These are phyloP conservation scores for Sphenodon punctatus DNA, from an alignment of 2,797 vertebrate species.

Conservation along the genomic window DNA sequence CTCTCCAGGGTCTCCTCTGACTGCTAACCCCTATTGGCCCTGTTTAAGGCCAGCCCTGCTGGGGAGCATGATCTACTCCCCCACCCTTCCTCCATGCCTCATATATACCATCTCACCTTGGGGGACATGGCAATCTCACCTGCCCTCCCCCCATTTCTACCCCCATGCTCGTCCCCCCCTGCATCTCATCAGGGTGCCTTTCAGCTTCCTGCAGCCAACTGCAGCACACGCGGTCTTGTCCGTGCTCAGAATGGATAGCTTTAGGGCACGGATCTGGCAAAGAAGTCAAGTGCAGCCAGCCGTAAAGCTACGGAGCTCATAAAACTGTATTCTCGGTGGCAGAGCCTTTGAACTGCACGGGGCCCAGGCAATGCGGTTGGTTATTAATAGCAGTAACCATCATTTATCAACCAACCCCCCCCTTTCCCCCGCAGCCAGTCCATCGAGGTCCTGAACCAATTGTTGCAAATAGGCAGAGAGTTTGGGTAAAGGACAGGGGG, in stretches of 20 bases:
- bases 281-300: neutral
- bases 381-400: neutral
- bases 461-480: neutral
- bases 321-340: neutral
- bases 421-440: no score
- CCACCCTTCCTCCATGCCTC: no score
- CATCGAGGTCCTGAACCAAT: neutral
- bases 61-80: no score
- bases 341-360: neutral
- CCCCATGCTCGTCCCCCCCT: no score
- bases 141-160: no score
- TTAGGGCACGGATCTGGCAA: neutral
- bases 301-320: neutral
- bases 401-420: neutral
- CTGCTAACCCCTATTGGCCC: no score
- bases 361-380: neutral
- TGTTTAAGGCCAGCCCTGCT: no score
- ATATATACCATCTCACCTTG: no score
- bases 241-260: neutral
- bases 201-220: neutral
- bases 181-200: no score
- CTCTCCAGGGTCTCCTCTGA: no score
- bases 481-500: no score
- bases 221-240: neutral
- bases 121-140: no score